phyloP scores from a whole-genome alignment of 2,888 invertebrate species.

The Rhorus exstirpatorius region DNA sequence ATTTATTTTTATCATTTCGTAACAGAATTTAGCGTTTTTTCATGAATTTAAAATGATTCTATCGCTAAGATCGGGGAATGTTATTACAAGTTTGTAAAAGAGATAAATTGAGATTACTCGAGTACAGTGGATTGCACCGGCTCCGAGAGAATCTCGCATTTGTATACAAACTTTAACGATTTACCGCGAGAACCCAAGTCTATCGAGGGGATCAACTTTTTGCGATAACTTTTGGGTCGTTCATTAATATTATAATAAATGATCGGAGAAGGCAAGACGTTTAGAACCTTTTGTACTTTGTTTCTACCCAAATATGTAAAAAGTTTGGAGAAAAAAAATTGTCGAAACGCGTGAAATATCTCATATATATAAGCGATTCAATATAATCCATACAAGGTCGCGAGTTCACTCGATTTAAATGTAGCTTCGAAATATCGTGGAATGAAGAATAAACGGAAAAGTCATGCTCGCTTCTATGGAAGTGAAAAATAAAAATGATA shows the following conservation, averaged over 20 bases:
- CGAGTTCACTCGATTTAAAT: conserved; percentile 14
- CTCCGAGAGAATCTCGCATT: conserved; percentile 17
- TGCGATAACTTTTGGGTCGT: background rate
- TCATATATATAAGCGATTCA: background rate
- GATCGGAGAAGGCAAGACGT: conserved; percentile 12
- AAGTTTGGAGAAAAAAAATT: too few species aligned
- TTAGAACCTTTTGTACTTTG: background rate
- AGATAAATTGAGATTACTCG: conserved; percentile 41
- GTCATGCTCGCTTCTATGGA: background rate
- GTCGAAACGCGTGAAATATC: too few species aligned
- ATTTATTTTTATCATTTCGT: background rate
- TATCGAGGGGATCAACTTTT: conserved; percentile 21
- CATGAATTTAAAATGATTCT: conserved; percentile 18
- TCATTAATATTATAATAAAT: conserved; percentile 59
- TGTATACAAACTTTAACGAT: conserved; percentile 34
- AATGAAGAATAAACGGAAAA: background rate
- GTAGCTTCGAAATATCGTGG: conserved; percentile 6
- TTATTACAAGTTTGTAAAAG: conserved; percentile 13
- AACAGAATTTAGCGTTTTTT: background rate
- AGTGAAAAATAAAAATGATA: conserved; percentile 37
- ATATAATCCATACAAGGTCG: background rate
- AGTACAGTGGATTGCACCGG: conserved; percentile 8
- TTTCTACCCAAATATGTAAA: too few species aligned
- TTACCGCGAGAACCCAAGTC: conserved; percentile 4
- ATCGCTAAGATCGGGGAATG: background rate